phyloP scores from a whole-genome alignment of 2,113 vertebrate species.

The Spermophilus dauricus region DNA sequence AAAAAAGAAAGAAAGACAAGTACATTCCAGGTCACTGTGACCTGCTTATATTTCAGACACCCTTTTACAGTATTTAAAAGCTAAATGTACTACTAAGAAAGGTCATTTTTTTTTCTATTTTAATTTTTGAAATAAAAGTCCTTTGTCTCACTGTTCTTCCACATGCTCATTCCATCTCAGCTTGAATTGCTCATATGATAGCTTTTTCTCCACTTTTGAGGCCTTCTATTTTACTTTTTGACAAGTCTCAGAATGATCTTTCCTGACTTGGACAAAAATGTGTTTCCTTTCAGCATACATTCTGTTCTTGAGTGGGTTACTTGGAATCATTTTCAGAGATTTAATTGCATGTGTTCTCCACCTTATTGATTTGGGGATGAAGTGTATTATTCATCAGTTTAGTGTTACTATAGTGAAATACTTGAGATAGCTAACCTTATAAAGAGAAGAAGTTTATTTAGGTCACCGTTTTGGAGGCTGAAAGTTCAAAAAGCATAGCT shows the following conservation, averaged over 20 bases:
- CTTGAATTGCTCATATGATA: background rate
- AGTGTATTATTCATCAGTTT: background rate
- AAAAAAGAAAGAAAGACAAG: background rate
- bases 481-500: background rate
- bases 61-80: background rate
- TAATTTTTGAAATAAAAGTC: constrained; percentile 34
- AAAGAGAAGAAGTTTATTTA: background rate
- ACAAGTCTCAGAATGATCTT: background rate
- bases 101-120: background rate
- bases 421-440: too few species aligned
- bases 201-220: constrained; percentile 12
- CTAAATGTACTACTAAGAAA: background rate
- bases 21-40: background rate
- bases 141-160: background rate
- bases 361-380: background rate
- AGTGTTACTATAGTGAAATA: background rate
- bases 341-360: background rate
- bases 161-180: background rate
- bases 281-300: background rate
- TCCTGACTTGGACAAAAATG: background rate
- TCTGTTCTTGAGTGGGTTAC: background rate
- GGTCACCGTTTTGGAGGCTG: background rate
- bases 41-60: background rate
- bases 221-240: background rate
- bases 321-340: background rate